phyloP scores from a whole-genome alignment of 1,140 invertebrate species.

The Streblospio benedicti region DNA sequence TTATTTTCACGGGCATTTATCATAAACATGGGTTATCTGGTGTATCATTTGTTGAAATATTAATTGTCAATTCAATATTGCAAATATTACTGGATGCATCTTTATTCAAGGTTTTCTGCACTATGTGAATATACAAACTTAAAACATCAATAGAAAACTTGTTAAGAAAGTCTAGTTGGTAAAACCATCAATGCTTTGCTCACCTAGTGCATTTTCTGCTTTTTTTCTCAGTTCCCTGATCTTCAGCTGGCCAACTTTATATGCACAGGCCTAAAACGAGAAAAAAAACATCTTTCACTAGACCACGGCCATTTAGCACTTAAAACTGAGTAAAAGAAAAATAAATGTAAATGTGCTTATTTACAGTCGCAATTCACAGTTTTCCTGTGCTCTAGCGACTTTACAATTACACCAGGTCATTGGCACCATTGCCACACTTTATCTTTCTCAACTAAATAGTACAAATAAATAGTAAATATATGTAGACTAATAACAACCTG shows the following conservation, averaged over 20 bases:
- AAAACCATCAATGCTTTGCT: too few relatives aligned
- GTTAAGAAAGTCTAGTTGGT: too few relatives aligned
- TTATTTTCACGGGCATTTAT: too few relatives aligned
- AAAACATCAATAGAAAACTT: too few relatives aligned
- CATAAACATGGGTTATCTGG: too few relatives aligned
- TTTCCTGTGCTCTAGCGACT: background rate
- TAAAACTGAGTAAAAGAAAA: background rate
- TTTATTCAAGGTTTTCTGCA: too few relatives aligned
- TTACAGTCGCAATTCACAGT: background rate
- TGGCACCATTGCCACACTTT: background rate
- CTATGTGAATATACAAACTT: too few relatives aligned
- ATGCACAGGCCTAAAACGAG: slow-evolving; percentile 44
- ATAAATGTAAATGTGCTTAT: background rate
- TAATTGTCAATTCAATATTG: too few relatives aligned
- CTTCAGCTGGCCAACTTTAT: slow-evolving; percentile 50
- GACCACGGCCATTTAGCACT: background rate
- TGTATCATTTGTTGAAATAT: too few relatives aligned
- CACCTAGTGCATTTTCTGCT: slow-evolving; percentile 42
- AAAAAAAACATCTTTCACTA: background rate
- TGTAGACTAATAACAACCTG: too few relatives aligned
- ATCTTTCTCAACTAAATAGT: background rate
- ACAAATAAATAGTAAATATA: too few relatives aligned
- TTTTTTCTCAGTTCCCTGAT: slow-evolving; percentile 42
- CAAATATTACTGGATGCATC: too few relatives aligned
- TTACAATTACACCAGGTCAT: background rate